These are phyloP conservation scores for Notechis scutatus DNA, from an alignment of 2,113 vertebrate species.

Conservation along the genomic window DNA sequence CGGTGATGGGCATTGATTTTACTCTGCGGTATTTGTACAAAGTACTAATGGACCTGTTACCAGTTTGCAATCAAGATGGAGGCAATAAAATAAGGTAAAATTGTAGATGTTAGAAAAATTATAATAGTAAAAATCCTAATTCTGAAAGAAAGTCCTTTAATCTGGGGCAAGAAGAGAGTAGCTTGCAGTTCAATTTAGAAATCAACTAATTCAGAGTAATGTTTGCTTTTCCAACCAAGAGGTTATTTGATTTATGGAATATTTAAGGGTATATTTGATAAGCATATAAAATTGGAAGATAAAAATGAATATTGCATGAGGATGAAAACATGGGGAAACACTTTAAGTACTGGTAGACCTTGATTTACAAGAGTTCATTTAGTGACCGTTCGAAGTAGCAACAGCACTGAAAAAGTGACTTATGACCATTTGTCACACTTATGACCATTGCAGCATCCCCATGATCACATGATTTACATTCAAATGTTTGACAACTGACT, in stretches of 20 bases:
- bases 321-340: background rate
- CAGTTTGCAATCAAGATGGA: conserved; percentile 94
- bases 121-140: background rate
- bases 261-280: background rate
- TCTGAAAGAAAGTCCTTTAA: background rate
- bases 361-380: too few relatives aligned
- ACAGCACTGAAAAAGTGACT: too few relatives aligned
- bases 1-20: conserved; percentile 98
- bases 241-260: background rate
- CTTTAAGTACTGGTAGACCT: background rate
- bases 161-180: background rate
- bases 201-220: background rate
- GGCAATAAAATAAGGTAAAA: conserved; percentile 94
- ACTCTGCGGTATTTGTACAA: conserved; percentile 97
- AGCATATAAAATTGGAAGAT: background rate
- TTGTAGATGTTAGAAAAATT: background rate
- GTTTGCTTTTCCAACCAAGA: background rate
- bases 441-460: too few relatives aligned
- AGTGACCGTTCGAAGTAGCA: too few relatives aligned
- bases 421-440: too few relatives aligned
- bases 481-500: too few relatives aligned
- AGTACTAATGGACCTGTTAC: conserved; percentile 91
- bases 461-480: too few relatives aligned
- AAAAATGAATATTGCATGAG: background rate
- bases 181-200: background rate